These are phyloP conservation scores for Calyptomena viridis DNA, from an alignment of 2,113 vertebrate species.

Conservation along the genomic window DNA sequence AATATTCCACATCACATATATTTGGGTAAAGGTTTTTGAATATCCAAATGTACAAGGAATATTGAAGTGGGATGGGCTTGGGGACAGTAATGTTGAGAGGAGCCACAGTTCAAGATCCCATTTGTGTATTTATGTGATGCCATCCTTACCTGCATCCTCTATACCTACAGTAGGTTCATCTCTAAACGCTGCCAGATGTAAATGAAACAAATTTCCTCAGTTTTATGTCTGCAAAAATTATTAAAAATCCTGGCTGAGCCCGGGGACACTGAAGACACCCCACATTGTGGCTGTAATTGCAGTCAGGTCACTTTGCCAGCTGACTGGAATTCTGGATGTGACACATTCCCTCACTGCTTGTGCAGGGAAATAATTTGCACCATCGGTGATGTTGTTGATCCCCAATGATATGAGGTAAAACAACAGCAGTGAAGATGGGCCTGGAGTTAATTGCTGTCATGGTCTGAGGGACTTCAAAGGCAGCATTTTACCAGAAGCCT, in stretches of 20 bases:
- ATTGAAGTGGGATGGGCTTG: not conserved
- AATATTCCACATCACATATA: not conserved
- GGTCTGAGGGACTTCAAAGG: conserved; percentile 52
- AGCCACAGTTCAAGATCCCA: not conserved
- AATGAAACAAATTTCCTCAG: not conserved
- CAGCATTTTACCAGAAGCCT: not conserved
- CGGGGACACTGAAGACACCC: not conserved
- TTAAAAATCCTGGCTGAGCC: not conserved
- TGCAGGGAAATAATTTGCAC: conserved; percentile 31
- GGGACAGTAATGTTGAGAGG: not conserved
- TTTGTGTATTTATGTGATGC: not conserved
- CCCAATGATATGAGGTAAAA: not conserved
- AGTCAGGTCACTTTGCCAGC: not conserved
- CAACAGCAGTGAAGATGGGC: conserved; percentile 22
- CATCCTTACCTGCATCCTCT: not conserved
- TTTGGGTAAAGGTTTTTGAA: not conserved
- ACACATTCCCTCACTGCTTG: not conserved
- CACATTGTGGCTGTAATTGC: not conserved
- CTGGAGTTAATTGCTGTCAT: conserved; percentile 53
- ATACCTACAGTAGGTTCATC: accelerated
- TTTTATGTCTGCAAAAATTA: not conserved
- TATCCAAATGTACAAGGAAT: accelerated
- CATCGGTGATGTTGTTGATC: not conserved
- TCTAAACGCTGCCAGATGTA: not conserved
- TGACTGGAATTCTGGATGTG: not conserved